Percentiles rank a stretch among this genome's conserved stretches.
phyloP scores from a whole-genome alignment of 2,888 invertebrate species.

The Doris montereyensis region DNA sequence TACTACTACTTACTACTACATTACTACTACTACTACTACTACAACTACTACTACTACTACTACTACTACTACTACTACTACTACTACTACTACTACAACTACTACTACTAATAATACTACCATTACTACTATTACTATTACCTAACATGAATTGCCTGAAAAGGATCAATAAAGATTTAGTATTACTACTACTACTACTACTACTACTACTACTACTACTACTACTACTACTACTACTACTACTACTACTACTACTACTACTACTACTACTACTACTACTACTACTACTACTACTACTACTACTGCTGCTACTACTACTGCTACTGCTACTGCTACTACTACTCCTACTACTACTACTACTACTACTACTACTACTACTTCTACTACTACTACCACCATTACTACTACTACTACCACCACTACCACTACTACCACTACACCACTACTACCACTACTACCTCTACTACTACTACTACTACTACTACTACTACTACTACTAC shows the following conservation, averaged over 20 bases:
- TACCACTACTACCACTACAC: not conserved
- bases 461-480: too few species aligned
- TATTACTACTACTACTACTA: not conserved
- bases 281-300: conserved; percentile 20
- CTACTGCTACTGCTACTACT: conserved; percentile 20
- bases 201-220: not conserved
- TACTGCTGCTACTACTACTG: conserved; percentile 20
- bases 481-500: not conserved
- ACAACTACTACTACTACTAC: conserved; percentile 39
- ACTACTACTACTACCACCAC: not conserved
- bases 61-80: conserved; percentile 40
- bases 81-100: conserved; percentile 40
- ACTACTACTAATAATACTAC: conserved; percentile 14
- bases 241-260: not conserved
- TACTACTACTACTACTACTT: not conserved
- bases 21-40: conserved; percentile 32
- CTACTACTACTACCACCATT: not conserved
- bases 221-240: not conserved
- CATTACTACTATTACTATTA: not conserved
- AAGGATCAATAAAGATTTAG: too few species aligned
- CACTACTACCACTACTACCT: too few species aligned
- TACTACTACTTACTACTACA: too few species aligned
- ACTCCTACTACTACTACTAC: conserved; percentile 3
- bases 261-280: not conserved
- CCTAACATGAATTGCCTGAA: too few species aligned